These are phyloP conservation scores for Anser cygnoides DNA, from an alignment of 2,113 vertebrate genomes.

Conservation along the genomic window DNA sequence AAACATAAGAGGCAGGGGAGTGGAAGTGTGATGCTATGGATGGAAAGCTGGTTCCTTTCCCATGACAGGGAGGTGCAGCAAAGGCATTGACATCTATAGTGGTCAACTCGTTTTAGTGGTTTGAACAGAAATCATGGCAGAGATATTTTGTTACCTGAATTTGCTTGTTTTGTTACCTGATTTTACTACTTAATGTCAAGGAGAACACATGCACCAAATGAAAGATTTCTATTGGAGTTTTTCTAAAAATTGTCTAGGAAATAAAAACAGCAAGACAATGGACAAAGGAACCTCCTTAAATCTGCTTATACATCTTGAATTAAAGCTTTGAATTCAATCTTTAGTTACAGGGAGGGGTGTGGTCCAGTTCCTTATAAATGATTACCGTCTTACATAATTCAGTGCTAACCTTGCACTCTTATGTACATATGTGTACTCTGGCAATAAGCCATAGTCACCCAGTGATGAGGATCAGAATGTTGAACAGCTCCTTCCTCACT, in stretches of 20 bases:
- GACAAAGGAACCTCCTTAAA: not conserved
- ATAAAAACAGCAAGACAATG: not conserved
- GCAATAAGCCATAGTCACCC: not conserved
- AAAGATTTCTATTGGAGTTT: not conserved
- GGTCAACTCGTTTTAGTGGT: not conserved
- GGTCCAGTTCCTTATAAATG: not conserved
- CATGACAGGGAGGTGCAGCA: not conserved
- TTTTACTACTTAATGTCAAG: not conserved
- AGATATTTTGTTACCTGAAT: not conserved
- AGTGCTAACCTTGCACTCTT: not conserved
- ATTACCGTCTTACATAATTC: not conserved
- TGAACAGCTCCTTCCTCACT: not conserved
- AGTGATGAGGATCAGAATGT: not conserved
- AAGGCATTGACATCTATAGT: not conserved
- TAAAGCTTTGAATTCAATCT: not conserved
- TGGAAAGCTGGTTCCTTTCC: not conserved
- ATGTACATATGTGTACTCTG: not conserved
- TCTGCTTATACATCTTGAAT: not conserved
- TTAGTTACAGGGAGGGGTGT: not conserved
- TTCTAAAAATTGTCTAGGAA: not conserved
- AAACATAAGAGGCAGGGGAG: fast-evolving
- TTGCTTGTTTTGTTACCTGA: not conserved
- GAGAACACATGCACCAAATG: not conserved
- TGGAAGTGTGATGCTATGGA: fast-evolving
- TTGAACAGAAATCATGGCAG: not conserved